Base-by-base conservation (phyloP, 2,113 vertebrate genomes). In the Heloderma charlesbogerti region DNA sequence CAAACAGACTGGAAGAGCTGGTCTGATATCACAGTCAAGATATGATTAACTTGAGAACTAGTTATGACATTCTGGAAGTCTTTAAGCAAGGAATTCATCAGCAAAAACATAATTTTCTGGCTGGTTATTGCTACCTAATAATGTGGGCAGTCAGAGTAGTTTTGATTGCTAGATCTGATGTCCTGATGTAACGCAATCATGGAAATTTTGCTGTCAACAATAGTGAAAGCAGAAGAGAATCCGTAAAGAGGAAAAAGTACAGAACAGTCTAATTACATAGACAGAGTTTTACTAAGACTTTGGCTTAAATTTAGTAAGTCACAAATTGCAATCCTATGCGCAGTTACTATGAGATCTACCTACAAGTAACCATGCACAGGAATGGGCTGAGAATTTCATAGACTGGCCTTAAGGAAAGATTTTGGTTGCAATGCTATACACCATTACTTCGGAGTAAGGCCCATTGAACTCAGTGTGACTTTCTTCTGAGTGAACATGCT, bases 51-150 rank as follows among this genome's bases (percentile, higher is more conserved):
- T 18, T 8, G 16, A 71, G 66, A 71, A 71, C 13, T 48, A 63
- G 40, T 22, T 12, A n/a, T 57, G 0, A 80, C 29, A 29, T 37
- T 90, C 89, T 57, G 86, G 86, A 84, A 85, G 78, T 90, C 0
- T 69, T 13, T 13, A 83, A 72, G 57, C 57, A 82, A 88, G 91
- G 10, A 91, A 34, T 78, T 54, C n/a, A 27, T 78, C 60, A 86
- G 72, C 60, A 86, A 69, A 89, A 13, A 10, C 0, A 0, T 27
- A 54, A 43, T 69, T 37, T 82, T 27, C 45, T 79, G 75, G 57
- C 40, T 45, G 18, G 22, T 88, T 78, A 78, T 66, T 88, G 87
- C 16, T 85, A 27, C 25, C 22, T 67, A 51, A 34, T 48, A 90
- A 67, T 6, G 25, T 31, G n/a, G n/a, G 43, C 54, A 18, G 22